These are phyloP conservation scores for Apistogramma diplotaenia DNA, from an alignment of 2,113 vertebrate species.

Conservation along the genomic window DNA sequence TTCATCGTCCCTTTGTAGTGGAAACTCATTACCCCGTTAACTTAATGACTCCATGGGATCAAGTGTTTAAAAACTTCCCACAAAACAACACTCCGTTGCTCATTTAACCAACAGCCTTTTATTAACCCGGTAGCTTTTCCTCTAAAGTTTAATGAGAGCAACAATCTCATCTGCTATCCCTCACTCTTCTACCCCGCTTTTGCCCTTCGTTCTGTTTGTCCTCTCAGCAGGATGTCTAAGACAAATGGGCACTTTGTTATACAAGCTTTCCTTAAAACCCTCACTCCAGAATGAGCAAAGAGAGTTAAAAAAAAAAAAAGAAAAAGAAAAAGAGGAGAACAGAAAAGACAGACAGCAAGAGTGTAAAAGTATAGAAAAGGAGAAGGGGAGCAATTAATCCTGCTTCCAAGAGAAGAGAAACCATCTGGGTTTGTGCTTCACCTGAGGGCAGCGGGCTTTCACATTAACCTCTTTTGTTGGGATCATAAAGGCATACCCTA, in stretches of 20 bases:
- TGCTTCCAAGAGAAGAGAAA: conserved; percentile 51
- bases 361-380: conserved; percentile 26
- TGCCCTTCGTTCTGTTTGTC: conserved; percentile 46
- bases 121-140: conserved; percentile 54
- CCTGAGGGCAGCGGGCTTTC: conserved; percentile 64
- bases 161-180: conserved; percentile 38
- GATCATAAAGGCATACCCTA: conserved; percentile 64
- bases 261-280: conserved; percentile 34
- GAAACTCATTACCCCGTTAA: conserved; percentile 48
- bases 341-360: conserved; percentile 11
- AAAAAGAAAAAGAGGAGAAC: not conserved
- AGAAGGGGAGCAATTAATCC: conserved; percentile 51
- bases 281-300: conserved; percentile 7
- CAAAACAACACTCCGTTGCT: conserved; percentile 51
- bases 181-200: conserved; percentile 14
- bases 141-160: conserved; percentile 59
- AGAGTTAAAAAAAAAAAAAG: not conserved
- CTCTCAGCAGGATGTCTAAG: conserved; percentile 44
- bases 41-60: conserved; percentile 52
- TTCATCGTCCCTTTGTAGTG: conserved; percentile 34
- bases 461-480: conserved; percentile 72
- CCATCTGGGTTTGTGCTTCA: conserved; percentile 67
- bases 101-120: conserved; percentile 59
- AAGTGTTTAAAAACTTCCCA: conserved; percentile 52
- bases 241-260: conserved; percentile 51